Base-by-base conservation (phyloP, 2,113 vertebrate species). In the Notothenia coriiceps region DNA sequence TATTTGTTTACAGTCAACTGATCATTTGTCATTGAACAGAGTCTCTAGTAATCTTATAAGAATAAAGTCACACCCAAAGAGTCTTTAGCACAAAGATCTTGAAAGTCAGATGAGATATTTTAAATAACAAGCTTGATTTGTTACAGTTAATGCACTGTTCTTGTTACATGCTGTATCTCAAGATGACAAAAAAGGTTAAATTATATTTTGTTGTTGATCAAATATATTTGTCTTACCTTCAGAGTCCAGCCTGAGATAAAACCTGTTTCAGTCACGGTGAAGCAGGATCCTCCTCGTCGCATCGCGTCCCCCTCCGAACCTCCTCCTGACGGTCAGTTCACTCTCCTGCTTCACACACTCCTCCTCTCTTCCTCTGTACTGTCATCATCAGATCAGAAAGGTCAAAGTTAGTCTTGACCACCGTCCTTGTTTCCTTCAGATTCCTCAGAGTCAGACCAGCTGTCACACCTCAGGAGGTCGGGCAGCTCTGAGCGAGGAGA, bases 401-500 rank as follows among this genome's bases (percentile, higher is more conserved):
- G 7, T 10, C 5, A 22, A 52, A 14, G 2, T 60, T 2, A 4
- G 2, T 49, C 35, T 13, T 84, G 14, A 82, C 49, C 18, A n/a
- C 5, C 4, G 9, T 76, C 51, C 54, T 61, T 88, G 55, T 51
- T 72, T 49, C 35, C 1, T 76, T 25, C 85, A 96, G 95, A 95
- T 73, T 93, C 92, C 29, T 93, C 92, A 1, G 92, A 80, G 56
- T 94, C 93, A 0, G 94, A 95, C 29, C 78, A 87, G 60, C 88
- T 84, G 61, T 93, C 88, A 7, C 88, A 92, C 3, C 91, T 91
- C 43, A 85, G 93, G 77, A 94, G 94, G 75, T 93, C 92, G 0
- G 93, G 93, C 14, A 95, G 95, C 83, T 93, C 92, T 0, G 94
- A 93, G 81, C 85, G 74, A 0, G 92, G 22, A 2, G 78, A 85